These are phyloP conservation scores for Abrostola tripartita DNA, from an alignment of 2,888 invertebrate species.

Conservation along the genomic window DNA sequence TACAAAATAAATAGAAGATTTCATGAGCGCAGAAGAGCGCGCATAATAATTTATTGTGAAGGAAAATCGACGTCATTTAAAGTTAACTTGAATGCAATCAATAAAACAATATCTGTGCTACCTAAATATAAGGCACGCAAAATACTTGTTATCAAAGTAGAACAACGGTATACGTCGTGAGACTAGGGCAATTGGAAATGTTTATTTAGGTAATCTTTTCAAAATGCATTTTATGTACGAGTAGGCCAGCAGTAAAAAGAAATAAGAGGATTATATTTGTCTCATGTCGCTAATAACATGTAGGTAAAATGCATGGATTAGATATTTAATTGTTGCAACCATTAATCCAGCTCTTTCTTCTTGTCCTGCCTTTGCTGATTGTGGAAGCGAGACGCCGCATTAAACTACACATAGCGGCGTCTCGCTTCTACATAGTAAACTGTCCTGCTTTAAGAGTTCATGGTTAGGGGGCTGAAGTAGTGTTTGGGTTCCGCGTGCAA, in stretches of 20 bases:
- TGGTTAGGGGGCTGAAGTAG: too few relatives aligned
- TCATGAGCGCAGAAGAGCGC: constrained; percentile 6
- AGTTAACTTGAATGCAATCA: constrained; percentile 14
- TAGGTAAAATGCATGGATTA: too few relatives aligned
- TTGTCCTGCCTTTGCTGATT: too few relatives aligned
- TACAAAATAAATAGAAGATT: too few relatives aligned
- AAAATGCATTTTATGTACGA: background rate
- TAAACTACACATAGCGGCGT: too few relatives aligned
- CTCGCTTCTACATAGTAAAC: too few relatives aligned
- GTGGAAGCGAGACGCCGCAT: too few relatives aligned
- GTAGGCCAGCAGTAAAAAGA: constrained; percentile 1
- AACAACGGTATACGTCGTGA: background rate
- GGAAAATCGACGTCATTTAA: background rate
- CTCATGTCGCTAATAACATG: too few relatives aligned
- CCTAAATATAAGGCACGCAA: constrained; percentile 17
- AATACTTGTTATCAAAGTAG: constrained; percentile 35
- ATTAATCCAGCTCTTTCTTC: too few relatives aligned
- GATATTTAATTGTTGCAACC: too few relatives aligned
- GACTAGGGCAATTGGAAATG: background rate
- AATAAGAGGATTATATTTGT: background rate
- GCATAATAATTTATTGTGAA: constrained; percentile 27
- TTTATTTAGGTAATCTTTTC: background rate
- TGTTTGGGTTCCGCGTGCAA: too few relatives aligned
- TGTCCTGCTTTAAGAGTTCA: too few relatives aligned
- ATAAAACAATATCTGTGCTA: constrained; percentile 15